Conservation (phyloP, 1,140 invertebrate genomes). For the Drosophila oshimai region DNA sequence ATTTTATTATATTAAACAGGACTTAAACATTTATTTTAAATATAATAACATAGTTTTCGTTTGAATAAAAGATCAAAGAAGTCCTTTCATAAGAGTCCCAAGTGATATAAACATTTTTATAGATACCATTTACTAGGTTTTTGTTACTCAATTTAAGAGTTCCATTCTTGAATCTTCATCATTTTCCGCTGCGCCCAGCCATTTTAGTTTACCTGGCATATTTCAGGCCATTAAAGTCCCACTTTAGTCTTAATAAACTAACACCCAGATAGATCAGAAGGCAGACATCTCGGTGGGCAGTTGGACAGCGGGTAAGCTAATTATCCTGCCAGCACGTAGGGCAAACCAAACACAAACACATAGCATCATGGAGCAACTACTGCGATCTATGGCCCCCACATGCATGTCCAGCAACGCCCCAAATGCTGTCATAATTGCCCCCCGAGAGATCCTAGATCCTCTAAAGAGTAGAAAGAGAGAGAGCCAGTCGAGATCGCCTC, state of each 20-base stretch:
- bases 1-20: too few relatives aligned
- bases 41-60: too few relatives aligned
- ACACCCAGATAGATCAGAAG: conserved; percentile 56
- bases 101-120: not conserved
- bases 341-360: conserved; percentile 62
- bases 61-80: too few relatives aligned
- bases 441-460: conserved; percentile 10
- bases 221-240: conserved; percentile 58
- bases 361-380: conserved; percentile 26
- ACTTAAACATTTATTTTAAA: too few relatives aligned
- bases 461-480: not conserved
- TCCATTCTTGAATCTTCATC: not conserved
- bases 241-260: conserved; percentile 72
- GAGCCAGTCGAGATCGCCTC: not conserved
- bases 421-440: conserved; percentile 73
- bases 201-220: conserved; percentile 39
- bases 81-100: too few relatives aligned
- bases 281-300: conserved; percentile 9
- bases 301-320: conserved; percentile 32
- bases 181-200: conserved; percentile 5
- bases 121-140: not conserved
- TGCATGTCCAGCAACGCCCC: conserved; percentile 75
- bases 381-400: conserved; percentile 72
- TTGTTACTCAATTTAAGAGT: not conserved
- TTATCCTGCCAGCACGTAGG: conserved; percentile 74